Evolutionary conservation across 1,140 invertebrate species (phyloP), one percentile per base, ranked within the genome.

Genomic region (Drosophila subpulchrella): DNA sequence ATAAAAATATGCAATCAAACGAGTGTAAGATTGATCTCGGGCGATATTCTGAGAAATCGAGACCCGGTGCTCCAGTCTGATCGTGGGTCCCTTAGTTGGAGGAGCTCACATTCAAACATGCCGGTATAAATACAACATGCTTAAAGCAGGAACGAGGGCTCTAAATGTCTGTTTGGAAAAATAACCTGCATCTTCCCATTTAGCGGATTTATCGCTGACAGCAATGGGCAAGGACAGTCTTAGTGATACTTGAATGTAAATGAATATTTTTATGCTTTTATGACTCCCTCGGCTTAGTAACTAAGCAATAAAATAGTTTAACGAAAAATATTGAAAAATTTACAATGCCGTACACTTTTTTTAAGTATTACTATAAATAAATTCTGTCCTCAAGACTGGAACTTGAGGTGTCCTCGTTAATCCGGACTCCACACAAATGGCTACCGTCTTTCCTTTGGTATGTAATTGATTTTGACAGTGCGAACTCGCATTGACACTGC

Each of bases 1-100:
- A 89, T 89, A 89, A 89, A 88, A 88, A 88, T 88, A 84, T 89
- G 80, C 84, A 89, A 88, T 89, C 84, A 84, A 75, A 80, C 59
- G 73, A 79, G 59, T 76, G 56, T 89, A 78, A 88, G 83, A 89
- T 89, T 89, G 84, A 88, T 88, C 80, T 88, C 77, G 68, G 74
- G 62, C 74, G 84, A 89, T 89, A 78, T 88, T 88, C 84, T 76
- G 59, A 77, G 84, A 88, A 88, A 81, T 62, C 51, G 54, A 56
- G 65, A 82, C 50, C 57, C 54, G 24, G 51, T 70, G 50, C 42
- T 61, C 32, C 78, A 57, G 60, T 75, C 53, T 65, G 48, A 58
- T 46, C 60, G 34, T 44, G 44, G 39, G 72, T 48, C 67, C 55
- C 57, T 60, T 73, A 60, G 75, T 70, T 62, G 60, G 44, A 47